Conservation (phyloP, 1,140 invertebrate species). For the Parasteatoda tepidariorum region DNA sequence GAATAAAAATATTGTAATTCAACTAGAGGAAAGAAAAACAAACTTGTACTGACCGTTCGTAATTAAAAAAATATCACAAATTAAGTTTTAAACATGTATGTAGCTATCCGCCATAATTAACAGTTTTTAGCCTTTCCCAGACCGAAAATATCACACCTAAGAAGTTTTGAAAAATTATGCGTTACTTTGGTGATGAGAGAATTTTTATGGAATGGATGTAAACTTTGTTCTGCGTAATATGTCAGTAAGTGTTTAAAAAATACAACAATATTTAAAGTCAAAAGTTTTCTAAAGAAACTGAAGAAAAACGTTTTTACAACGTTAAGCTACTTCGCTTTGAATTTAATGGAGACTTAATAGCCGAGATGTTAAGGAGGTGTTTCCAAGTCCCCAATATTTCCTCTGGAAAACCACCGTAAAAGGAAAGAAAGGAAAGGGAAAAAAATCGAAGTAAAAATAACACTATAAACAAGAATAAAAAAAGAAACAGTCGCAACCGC, state of each 20-base stretch:
- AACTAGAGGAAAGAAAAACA: no score
- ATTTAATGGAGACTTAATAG: conserved; percentile 56
- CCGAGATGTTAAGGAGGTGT: conserved; percentile 47
- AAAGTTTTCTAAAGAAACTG: conserved; percentile 12
- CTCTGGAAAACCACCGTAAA: conserved; percentile 53
- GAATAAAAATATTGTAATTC: no score
- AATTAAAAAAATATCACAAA: no score
- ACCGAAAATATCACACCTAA: no score
- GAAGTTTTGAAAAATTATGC: not conserved
- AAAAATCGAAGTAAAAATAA: conserved; percentile 40
- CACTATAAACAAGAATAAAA: conserved; percentile 17
- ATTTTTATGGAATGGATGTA: not conserved
- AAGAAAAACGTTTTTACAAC: conserved; percentile 21
- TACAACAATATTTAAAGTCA: not conserved
- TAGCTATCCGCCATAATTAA: no score
- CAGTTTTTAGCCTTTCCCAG: no score
- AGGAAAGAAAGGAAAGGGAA: conserved; percentile 28
- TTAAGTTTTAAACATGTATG: no score
- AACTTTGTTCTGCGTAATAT: conserved; percentile 2
- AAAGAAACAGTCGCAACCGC: conserved; percentile 28
- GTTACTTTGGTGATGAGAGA: not conserved
- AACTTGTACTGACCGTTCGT: no score
- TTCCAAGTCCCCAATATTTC: conserved; percentile 46
- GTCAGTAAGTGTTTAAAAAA: conserved; percentile 12
- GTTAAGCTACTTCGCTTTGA: conserved; percentile 24